Evolutionary conservation across 2,888 invertebrate species (phyloP).

Genomic region (Melitaea athalia): DNA sequence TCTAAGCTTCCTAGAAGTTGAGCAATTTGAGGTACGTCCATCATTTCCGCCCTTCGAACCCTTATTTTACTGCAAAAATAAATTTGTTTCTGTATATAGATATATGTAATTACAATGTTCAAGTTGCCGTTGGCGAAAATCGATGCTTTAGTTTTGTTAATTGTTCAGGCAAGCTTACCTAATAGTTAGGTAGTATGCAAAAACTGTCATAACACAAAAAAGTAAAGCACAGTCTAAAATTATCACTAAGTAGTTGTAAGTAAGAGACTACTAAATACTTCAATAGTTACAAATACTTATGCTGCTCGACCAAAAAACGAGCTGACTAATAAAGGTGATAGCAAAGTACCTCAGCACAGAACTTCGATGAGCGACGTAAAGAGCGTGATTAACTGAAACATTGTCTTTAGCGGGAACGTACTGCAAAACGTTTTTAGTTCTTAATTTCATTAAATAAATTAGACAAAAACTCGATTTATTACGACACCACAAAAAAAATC

Average conservation of each 20-base stretch:
- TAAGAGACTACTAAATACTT: no score
- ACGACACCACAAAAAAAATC: no score
- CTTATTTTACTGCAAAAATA: constrained; percentile 58
- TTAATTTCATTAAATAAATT: background rate
- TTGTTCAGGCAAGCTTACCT: no score
- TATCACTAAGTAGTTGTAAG: no score
- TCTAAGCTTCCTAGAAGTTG: constrained; percentile 56
- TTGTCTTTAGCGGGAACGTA: constrained; percentile 59
- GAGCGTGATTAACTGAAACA: constrained; percentile 53
- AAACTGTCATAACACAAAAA: no score
- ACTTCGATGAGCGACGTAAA: constrained; percentile 65
- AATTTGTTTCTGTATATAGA: background rate
- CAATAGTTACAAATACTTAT: background rate
- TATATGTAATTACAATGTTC: no score
- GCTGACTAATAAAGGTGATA: background rate
- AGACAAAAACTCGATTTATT: no score
- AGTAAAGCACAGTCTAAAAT: no score
- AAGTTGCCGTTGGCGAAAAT: no score
- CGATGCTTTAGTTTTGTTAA: no score
- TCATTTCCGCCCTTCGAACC: constrained; percentile 66
- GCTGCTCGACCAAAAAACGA: background rate
- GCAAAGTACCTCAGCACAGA: constrained; percentile 58
- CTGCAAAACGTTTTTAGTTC: constrained; percentile 51
- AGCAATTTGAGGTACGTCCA: constrained; percentile 66
- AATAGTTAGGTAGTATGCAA: no score